A percentile compares a stretch with the other conserved stretches of the same genome.
Evolutionary conservation across 2,888 invertebrate genomes (phyloP).

Genomic region (Apantesis nais): DNA sequence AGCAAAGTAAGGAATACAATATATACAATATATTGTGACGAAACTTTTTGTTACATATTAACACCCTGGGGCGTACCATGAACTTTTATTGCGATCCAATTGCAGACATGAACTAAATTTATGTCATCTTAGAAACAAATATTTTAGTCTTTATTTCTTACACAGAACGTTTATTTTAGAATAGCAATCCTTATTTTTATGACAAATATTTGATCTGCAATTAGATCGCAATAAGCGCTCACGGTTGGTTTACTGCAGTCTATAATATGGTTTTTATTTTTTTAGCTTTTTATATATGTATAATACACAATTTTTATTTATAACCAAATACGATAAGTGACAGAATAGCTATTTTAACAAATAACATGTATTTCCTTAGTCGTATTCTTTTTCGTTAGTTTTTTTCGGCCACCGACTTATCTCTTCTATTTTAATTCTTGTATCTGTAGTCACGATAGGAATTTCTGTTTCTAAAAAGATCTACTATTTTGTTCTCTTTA

Average conservation of each 20-base stretch:
- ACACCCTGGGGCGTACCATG: too few species aligned
- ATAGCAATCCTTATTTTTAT: too few species aligned
- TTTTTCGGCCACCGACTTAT: not conserved
- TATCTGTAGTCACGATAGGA: not conserved
- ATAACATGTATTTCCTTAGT: not conserved
- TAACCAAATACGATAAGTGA: not conserved
- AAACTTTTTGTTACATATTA: not conserved
- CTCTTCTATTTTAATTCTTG: not conserved
- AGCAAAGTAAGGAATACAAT: conserved; percentile 3
- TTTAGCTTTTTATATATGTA: too few species aligned
- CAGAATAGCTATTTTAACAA: not conserved
- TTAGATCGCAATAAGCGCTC: too few species aligned
- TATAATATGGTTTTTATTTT: too few species aligned
- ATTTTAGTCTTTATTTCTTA: too few species aligned
- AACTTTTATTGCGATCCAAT: too few species aligned
- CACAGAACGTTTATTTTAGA: too few species aligned
- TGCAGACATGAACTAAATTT: too few species aligned
- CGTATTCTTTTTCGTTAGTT: not conserved
- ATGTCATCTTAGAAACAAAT: too few species aligned
- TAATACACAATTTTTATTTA: not conserved
- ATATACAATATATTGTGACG: not conserved
- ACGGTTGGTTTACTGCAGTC: too few species aligned
- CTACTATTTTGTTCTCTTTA: not conserved
- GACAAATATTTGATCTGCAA: too few species aligned
- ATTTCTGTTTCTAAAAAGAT: not conserved